These are phyloP conservation scores for Myotis pilosus DNA, from an alignment of 2,797 vertebrate genomes.

Conservation along the genomic window DNA sequence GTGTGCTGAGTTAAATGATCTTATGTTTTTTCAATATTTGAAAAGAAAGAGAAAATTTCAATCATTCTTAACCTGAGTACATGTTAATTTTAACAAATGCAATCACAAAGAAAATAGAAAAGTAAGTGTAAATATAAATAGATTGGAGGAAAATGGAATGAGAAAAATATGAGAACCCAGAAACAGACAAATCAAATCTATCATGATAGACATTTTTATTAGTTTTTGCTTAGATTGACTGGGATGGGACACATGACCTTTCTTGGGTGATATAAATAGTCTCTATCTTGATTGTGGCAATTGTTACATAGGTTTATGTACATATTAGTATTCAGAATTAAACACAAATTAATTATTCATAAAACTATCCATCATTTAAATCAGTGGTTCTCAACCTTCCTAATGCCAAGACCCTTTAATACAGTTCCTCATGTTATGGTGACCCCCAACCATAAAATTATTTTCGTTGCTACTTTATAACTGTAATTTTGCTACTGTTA, in stretches of 20 bases:
- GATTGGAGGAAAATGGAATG: background rate
- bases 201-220: background rate
- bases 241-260: background rate
- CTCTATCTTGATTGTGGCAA: background rate
- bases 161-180: background rate
- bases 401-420: too few relatives aligned
- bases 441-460: too few relatives aligned
- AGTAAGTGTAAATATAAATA: background rate
- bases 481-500: too few relatives aligned
- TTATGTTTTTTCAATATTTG: background rate
- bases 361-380: background rate
- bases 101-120: background rate
- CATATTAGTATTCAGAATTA: background rate
- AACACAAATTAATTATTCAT: background rate
- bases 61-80: background rate
- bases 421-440: too few relatives aligned
- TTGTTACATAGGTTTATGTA: background rate
- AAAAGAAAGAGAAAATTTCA: background rate
- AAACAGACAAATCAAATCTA: background rate
- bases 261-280: background rate
- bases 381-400: too few relatives aligned
- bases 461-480: too few relatives aligned
- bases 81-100: background rate
- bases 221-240: background rate
- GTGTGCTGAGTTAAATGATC: background rate